Percentiles rank a stretch among this genome's conserved stretches.
Conservation (phyloP, 2,888 invertebrate genomes). For the Criorhina ranunculi region DNA sequence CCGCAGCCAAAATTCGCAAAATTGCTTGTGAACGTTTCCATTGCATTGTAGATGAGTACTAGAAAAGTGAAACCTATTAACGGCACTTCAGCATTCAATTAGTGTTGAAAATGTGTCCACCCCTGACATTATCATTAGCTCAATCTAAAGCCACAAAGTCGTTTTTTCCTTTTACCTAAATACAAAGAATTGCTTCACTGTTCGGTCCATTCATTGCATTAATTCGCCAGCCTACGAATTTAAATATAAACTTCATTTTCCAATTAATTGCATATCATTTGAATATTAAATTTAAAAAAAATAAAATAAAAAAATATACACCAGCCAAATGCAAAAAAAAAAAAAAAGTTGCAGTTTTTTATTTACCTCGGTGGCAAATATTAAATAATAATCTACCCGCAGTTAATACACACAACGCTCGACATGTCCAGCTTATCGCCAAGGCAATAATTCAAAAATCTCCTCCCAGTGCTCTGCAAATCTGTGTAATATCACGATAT, state of each 20-base stretch:
- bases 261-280: constrained; percentile 34
- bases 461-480: constrained; percentile 31
- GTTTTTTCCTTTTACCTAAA: background rate
- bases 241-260: constrained; percentile 5
- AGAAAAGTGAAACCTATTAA: too few species aligned
- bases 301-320: background rate
- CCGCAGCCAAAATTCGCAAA: too few species aligned
- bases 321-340: constrained; percentile 21
- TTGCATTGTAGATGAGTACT: too few species aligned
- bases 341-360: background rate
- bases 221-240: background rate
- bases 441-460: constrained; percentile 42
- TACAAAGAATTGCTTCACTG: background rate
- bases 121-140: background rate
- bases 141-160: background rate
- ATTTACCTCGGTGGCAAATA: constrained; percentile 44
- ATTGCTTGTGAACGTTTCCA: too few species aligned
- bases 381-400: constrained; percentile 31
- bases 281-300: background rate
- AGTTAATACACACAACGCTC: constrained; percentile 25
- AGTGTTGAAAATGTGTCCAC: background rate
- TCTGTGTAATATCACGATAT: constrained; percentile 44
- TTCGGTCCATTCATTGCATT: background rate
- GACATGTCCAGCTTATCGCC: constrained; percentile 25
- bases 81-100: background rate